phyloP scores from a whole-genome alignment of 2,888 invertebrate species.

The Lithophane socia region DNA sequence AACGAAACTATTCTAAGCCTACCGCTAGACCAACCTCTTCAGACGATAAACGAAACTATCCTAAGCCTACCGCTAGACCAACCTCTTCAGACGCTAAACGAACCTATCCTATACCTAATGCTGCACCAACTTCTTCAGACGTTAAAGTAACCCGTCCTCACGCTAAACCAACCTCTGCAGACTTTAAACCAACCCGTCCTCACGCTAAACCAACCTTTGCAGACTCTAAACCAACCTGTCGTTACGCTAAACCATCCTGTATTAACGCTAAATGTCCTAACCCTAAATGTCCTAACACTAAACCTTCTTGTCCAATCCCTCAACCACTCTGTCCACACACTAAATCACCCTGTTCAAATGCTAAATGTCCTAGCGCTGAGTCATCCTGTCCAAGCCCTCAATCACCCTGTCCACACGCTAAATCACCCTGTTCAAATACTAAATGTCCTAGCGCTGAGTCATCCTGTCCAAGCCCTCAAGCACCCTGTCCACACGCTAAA shows the following conservation, averaged over 20 bases:
- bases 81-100: no score
- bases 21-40: neutral
- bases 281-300: neutral
- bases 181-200: neutral
- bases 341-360: neutral
- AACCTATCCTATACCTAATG: neutral
- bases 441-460: neutral
- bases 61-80: neutral
- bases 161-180: no score
- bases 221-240: neutral
- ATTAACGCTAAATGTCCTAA: neutral
- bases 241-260: neutral
- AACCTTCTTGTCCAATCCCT: neutral
- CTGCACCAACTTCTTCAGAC: neutral
- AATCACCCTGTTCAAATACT: neutral
- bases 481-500: neutral
- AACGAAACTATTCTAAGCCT: neutral
- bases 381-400: neutral
- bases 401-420: neutral
- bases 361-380: neutral
- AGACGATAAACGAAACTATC: neutral
- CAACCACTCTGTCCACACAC: neutral
- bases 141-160: no score
- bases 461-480: no score
- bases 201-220: neutral